Conservation (phyloP, 2,888 invertebrate species). For the Napeogenes sylphis region DNA sequence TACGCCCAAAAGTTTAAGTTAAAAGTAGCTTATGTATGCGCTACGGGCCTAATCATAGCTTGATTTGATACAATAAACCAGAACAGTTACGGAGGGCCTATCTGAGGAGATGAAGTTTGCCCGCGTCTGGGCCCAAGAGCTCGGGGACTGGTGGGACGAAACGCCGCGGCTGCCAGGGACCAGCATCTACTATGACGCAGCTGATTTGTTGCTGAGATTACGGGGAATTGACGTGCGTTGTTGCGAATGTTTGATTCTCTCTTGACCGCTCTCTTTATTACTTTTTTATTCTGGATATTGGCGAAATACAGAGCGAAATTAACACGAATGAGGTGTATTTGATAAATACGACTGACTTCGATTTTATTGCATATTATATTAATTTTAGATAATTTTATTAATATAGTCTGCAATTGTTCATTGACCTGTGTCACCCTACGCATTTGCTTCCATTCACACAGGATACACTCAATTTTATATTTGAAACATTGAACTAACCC, state of each 20-base stretch:
- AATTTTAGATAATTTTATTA: background rate
- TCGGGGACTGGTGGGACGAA: slow-evolving; percentile 70
- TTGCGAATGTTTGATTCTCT: no score
- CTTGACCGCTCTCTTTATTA: no score
- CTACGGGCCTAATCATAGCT: no score
- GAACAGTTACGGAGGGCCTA: slow-evolving; percentile 21
- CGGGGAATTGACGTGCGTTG: slow-evolving; percentile 40
- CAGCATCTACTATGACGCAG: slow-evolving; percentile 55
- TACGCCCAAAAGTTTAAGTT: no score
- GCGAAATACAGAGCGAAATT: no score
- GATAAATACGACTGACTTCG: slow-evolving; percentile 39
- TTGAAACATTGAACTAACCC: slow-evolving; percentile 8
- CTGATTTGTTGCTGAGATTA: slow-evolving; percentile 60
- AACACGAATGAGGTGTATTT: no score
- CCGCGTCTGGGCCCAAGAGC: slow-evolving; percentile 57
- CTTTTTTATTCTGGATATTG: no score
- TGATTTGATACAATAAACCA: background rate
- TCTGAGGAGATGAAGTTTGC: slow-evolving; percentile 34
- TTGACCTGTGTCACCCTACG: slow-evolving; percentile 39
- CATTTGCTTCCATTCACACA: slow-evolving; percentile 30
- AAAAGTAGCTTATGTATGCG: no score
- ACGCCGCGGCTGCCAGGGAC: slow-evolving; percentile 53
- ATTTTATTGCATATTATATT: no score
- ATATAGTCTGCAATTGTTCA: slow-evolving; percentile 32
- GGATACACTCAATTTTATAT: slow-evolving; percentile 32